phyloP scores from a whole-genome alignment of 2,888 invertebrate species.

The Brachypalpus laphriformis region DNA sequence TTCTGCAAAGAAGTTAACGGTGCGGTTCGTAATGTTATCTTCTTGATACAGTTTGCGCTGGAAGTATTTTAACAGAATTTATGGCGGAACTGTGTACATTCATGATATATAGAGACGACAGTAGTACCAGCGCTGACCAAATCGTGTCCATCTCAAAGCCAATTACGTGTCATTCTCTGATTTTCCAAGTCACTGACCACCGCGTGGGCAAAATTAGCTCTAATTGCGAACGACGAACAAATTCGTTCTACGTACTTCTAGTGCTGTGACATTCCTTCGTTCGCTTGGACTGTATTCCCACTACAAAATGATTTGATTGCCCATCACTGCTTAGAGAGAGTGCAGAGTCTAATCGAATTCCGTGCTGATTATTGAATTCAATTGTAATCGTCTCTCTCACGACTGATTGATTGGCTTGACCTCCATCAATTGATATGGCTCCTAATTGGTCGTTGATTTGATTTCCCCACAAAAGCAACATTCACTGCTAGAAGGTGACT shows the following conservation, averaged over 20 bases:
- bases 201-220: background rate
- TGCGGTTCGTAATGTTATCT: no score
- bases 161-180: no score
- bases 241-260: background rate
- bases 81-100: no score
- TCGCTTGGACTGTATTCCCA: background rate
- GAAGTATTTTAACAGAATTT: no score
- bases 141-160: no score
- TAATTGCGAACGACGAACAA: background rate
- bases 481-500: background rate
- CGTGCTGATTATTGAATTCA: constrained; percentile 6
- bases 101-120: no score
- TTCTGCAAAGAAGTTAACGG: no score
- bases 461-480: constrained; percentile 13
- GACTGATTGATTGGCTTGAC: constrained; percentile 55
- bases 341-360: background rate
- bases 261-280: background rate
- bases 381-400: constrained; percentile 18
- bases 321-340: background rate
- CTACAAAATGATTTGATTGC: background rate
- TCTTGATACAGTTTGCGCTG: no score
- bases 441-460: constrained; percentile 41
- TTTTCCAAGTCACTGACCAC: background rate
- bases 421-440: constrained; percentile 46
- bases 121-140: no score